Percentiles rank a stretch among this genome's conserved stretches.
These are phyloP conservation scores for Circaetus cinerascens DNA, from an alignment of 2,113 vertebrate species.

Conservation along the genomic window DNA sequence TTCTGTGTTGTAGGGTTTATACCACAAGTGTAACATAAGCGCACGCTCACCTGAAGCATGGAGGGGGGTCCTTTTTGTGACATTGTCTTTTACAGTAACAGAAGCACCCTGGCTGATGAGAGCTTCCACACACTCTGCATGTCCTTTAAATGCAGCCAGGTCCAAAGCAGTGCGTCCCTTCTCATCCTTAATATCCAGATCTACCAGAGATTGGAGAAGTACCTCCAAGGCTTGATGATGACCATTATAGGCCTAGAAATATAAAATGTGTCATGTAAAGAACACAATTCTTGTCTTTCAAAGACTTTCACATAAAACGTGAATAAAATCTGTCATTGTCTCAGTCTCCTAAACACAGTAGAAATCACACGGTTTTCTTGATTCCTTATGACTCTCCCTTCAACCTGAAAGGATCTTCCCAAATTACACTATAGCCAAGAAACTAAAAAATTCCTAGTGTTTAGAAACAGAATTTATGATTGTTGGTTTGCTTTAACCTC, in stretches of 20 bases:
- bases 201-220: slow-evolving; percentile 84
- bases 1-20: neutral
- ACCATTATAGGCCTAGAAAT: slow-evolving; percentile 89
- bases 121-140: slow-evolving; percentile 88
- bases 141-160: slow-evolving; percentile 88
- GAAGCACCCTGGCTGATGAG: slow-evolving; percentile 92
- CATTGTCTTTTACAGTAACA: slow-evolving; percentile 80
- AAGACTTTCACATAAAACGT: neutral
- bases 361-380: neutral
- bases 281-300: neutral
- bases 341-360: neutral
- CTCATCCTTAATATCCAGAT: slow-evolving; percentile 90
- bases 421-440: neutral
- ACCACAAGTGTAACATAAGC: rapidly evolving
- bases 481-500: neutral
- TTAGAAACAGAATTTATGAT: neutral
- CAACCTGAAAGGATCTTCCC: neutral
- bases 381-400: neutral
- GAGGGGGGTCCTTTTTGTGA: slow-evolving; percentile 83
- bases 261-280: neutral
- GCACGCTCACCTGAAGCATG: slow-evolving; percentile 86
- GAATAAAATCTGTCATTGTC: neutral
- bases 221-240: slow-evolving; percentile 93
- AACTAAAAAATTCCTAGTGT: neutral
- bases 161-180: slow-evolving; percentile 89